Base-by-base conservation (phyloP, 2,888 invertebrate genomes). In the Pyrochroa serraticornis region DNA sequence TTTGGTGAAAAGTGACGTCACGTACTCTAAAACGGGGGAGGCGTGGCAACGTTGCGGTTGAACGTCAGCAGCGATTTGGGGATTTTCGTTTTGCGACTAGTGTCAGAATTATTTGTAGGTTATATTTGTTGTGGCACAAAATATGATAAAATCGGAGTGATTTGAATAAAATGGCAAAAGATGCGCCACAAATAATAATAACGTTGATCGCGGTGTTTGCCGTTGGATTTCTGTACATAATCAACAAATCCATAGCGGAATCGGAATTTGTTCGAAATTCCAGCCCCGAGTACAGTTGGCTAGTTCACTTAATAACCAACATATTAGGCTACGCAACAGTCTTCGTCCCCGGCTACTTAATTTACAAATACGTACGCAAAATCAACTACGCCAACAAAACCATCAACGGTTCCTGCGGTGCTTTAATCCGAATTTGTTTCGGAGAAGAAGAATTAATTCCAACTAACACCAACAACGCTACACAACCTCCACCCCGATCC, bases 291-390 rank as follows among this genome's bases (percentile, higher is more conserved):
- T 87, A 87, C 67, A 83, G 81, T 55, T 93, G 96, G 96, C 73
- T 93, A 10, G 82, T 92, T 66, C 87, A 90, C 63, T 82, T 96
- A 36, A 72, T 87, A 36, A 81, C 92, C 14, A 97, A 97, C 80
- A 82, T 94, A 51, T 82, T 93, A 10, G 95, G 95, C 8, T 97
- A 97, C 77, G 86, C 89, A 2, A 92, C 93, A n/a, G 83, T 97
- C 52, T 83, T 96, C 75, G 78, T 95, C 56, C 96, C 97, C 1
- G 93, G 93, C 43, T 90, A 87, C 74, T 79, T 95, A 10, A 83
- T 95, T 51, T 92, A 91, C 75, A 89, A 89, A 77, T 95, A 93
- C 79, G 84, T 93, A 14, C 85, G 87, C 63, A 86, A 84, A 72
- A 88, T 85, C 46, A 90, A 91, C 69, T 93, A 93, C 74, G 83